Percentiles rank a stretch among this genome's conserved stretches.
These are phyloP conservation scores for Sapayoa aenigma DNA, from an alignment of 2,113 vertebrate genomes.

Conservation along the genomic window DNA sequence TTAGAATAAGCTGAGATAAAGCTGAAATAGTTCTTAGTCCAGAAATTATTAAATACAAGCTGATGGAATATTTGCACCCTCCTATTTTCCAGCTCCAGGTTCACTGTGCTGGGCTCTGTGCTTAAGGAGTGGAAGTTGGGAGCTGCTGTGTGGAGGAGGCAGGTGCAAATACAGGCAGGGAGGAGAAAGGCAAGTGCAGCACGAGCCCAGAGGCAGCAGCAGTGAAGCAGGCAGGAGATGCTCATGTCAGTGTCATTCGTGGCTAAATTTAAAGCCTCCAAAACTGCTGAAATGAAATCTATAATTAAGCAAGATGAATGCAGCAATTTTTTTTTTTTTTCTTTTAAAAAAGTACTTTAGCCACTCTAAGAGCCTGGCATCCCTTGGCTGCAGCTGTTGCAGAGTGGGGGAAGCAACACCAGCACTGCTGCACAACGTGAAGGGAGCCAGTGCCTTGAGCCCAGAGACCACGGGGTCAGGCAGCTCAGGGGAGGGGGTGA, in stretches of 20 bases:
- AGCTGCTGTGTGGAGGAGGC: background rate
- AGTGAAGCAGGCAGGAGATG: background rate
- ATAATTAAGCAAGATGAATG: background rate
- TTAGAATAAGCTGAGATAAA: background rate
- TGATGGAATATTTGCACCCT: background rate
- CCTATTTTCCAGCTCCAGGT: background rate
- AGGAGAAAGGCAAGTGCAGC: background rate
- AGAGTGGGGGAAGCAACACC: background rate
- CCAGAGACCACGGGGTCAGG: background rate
- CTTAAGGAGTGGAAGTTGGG: background rate
- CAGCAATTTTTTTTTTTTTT: background rate
- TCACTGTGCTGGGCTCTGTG: background rate
- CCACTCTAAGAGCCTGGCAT: background rate
- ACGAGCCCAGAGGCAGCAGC: background rate
- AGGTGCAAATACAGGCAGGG: background rate
- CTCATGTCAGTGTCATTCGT: background rate
- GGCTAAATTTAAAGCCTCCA: background rate
- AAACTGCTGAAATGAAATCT: background rate
- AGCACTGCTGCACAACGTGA: fast-evolving
- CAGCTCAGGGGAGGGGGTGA: background rate
- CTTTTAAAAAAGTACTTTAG: background rate
- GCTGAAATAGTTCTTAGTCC: background rate
- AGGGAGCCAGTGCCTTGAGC: background rate
- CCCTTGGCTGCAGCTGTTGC: background rate
- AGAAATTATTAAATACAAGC: background rate